phyloP scores from a whole-genome alignment of 2,888 invertebrate species.

The Scaptomyza polygonia region DNA sequence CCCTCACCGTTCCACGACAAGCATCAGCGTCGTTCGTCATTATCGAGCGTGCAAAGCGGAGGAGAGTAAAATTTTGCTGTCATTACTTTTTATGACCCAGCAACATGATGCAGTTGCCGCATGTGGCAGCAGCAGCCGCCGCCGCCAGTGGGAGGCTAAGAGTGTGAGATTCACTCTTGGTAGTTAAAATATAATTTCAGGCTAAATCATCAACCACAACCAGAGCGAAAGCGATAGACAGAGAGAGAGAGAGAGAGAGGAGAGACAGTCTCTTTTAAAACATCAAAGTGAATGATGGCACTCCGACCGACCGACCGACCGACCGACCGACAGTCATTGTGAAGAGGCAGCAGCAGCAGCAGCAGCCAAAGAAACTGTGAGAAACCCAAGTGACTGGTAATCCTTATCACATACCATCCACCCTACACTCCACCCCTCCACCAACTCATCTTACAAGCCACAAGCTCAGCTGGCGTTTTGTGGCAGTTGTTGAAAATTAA shows the following conservation, averaged over 20 bases:
- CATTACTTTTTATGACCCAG: slow-evolving; percentile 76
- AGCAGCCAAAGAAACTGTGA: slow-evolving; percentile 26
- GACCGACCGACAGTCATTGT: slow-evolving; percentile 3
- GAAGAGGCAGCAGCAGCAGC: neutral
- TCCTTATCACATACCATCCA: neutral
- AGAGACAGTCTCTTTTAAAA: slow-evolving; percentile 38
- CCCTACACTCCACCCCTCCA: neutral
- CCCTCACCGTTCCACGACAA: slow-evolving; percentile 9
- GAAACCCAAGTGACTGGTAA: slow-evolving; percentile 42
- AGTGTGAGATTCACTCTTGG: slow-evolving; percentile 28
- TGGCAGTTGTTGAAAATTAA: slow-evolving; percentile 58
- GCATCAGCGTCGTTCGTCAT: slow-evolving; percentile 60
- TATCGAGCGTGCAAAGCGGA: slow-evolving; percentile 58
- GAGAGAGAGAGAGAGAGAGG: too few relatives aligned
- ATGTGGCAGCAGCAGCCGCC: slow-evolving; percentile 25
- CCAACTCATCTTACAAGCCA: slow-evolving; percentile 27
- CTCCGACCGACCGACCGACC: neutral
- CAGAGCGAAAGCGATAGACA: too few relatives aligned
- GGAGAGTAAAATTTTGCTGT: slow-evolving; percentile 63
- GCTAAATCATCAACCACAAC: slow-evolving; percentile 57
- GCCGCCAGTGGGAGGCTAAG: slow-evolving; percentile 14
- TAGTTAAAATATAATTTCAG: slow-evolving; percentile 74
- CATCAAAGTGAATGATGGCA: slow-evolving; percentile 70
- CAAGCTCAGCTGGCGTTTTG: slow-evolving; percentile 40
- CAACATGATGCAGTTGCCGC: slow-evolving; percentile 74